Evolutionary conservation across 2,113 vertebrate species (phyloP).

Genomic region (Siphamia tubifer): DNA sequence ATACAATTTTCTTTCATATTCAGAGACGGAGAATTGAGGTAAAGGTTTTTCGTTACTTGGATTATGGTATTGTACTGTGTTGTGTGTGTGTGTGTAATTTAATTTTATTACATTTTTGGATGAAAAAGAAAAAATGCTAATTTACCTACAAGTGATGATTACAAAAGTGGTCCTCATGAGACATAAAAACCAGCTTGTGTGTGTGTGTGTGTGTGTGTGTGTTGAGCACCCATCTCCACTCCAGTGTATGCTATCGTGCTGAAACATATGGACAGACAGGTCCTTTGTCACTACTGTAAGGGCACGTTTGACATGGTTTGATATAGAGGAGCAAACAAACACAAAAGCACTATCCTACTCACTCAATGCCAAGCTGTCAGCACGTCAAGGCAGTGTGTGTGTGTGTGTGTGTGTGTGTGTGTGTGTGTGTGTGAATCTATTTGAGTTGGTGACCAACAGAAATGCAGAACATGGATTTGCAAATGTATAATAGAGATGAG

Average conservation of each 20-base stretch:
- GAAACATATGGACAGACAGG: constrained; percentile 70
- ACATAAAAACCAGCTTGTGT: too few relatives aligned
- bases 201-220: background rate
- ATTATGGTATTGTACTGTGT: too few relatives aligned
- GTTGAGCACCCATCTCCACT: constrained; percentile 11
- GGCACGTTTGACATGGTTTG: constrained; percentile 58
- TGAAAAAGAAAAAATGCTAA: too few relatives aligned
- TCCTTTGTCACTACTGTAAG: constrained; percentile 67
- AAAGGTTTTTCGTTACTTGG: too few relatives aligned
- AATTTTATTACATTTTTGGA: too few relatives aligned
- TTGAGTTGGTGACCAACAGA: constrained; percentile 12
- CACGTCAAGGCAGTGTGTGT: constrained; percentile 25
- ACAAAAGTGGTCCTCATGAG: too few relatives aligned
- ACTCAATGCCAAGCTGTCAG: constrained; percentile 49
- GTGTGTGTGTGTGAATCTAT: background rate
- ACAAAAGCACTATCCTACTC: constrained; percentile 60
- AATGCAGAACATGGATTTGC: constrained; percentile 81
- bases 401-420: constrained; percentile 5
- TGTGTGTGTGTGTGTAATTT: too few relatives aligned
- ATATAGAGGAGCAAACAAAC: constrained; percentile 59
- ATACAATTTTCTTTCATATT: too few relatives aligned
- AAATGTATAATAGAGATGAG: constrained; percentile 71
- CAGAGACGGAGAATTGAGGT: too few relatives aligned
- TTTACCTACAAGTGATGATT: too few relatives aligned
- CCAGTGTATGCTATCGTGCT: constrained; percentile 63